Evolutionary conservation across 2,888 invertebrate genomes (phyloP).

Genomic region (Drosophila vallismaia): DNA sequence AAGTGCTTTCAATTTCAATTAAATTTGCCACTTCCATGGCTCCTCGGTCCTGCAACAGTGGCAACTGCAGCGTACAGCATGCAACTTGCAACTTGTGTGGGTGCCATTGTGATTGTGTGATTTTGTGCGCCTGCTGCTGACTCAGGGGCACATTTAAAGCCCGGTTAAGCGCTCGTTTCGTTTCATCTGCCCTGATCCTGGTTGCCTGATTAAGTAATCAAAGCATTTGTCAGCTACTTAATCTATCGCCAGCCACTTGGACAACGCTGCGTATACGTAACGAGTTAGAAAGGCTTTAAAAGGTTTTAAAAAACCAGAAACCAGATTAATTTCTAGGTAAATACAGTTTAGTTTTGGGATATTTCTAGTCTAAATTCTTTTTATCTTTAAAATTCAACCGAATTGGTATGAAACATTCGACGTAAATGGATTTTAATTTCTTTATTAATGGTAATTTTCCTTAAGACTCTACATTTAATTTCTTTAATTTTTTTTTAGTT

Average conservation of each 20-base stretch:
- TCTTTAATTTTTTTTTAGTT: too few species aligned
- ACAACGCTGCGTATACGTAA: constrained; percentile 54
- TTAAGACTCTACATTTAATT: too few species aligned
- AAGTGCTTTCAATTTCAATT: constrained; percentile 80
- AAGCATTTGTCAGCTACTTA: constrained; percentile 77
- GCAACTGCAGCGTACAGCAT: constrained; percentile 43
- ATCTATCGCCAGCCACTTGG: constrained; percentile 71
- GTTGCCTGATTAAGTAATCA: constrained; percentile 75
- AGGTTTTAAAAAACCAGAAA: background rate
- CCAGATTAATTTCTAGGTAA: too few species aligned
- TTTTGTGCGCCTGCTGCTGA: constrained; percentile 62
- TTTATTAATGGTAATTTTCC: too few species aligned
- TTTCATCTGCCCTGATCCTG: constrained; percentile 61
- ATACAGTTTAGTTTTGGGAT: too few species aligned
- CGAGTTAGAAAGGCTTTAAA: constrained; percentile 25
- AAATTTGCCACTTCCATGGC: constrained; percentile 66
- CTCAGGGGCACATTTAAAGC: constrained; percentile 79
- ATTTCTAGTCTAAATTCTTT: too few species aligned
- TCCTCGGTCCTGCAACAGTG: constrained; percentile 21
- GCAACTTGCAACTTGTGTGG: constrained; percentile 33
- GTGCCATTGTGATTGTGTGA: constrained; percentile 18
- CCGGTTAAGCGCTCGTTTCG: constrained; percentile 73
- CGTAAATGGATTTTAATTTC: too few species aligned
- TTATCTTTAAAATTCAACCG: too few species aligned
- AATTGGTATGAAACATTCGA: too few species aligned